Evolutionary conservation across 2,888 invertebrate genomes (phyloP).

Genomic region (Hylaea fasciaria): DNA sequence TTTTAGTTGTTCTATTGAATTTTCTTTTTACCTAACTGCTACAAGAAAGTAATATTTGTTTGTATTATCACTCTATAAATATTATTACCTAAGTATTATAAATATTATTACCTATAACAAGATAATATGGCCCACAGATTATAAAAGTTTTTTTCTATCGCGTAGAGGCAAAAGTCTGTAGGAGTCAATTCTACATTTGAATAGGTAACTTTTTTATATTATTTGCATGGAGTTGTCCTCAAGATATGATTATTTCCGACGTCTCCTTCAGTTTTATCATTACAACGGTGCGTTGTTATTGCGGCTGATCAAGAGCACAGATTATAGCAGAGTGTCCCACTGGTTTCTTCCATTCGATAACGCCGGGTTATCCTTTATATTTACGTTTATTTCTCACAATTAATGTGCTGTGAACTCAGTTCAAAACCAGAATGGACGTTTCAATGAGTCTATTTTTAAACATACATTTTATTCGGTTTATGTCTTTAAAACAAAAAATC

Average conservation of each 20-base stretch:
- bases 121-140: too few relatives aligned
- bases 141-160: too few relatives aligned
- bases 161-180: too few relatives aligned
- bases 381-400: conserved; percentile 1
- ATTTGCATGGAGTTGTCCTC: neutral
- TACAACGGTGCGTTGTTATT: conserved; percentile 14
- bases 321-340: conserved; percentile 19
- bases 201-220: too few relatives aligned
- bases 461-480: neutral
- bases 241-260: neutral
- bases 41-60: too few relatives aligned
- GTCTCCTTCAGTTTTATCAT: conserved; percentile 6
- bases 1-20: too few relatives aligned
- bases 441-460: conserved; percentile 1
- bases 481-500: too few relatives aligned
- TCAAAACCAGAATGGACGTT: conserved; percentile 2
- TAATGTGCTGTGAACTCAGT: neutral
- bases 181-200: too few relatives aligned
- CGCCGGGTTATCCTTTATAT: conserved; percentile 39
- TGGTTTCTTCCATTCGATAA: conserved; percentile 57
- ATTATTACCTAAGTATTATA: too few relatives aligned
- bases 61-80: too few relatives aligned
- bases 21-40: too few relatives aligned
- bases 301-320: conserved; percentile 14
- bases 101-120: too few relatives aligned